Conservation (phyloP, 2,888 invertebrate species). For the Cyclophora albipunctata region DNA sequence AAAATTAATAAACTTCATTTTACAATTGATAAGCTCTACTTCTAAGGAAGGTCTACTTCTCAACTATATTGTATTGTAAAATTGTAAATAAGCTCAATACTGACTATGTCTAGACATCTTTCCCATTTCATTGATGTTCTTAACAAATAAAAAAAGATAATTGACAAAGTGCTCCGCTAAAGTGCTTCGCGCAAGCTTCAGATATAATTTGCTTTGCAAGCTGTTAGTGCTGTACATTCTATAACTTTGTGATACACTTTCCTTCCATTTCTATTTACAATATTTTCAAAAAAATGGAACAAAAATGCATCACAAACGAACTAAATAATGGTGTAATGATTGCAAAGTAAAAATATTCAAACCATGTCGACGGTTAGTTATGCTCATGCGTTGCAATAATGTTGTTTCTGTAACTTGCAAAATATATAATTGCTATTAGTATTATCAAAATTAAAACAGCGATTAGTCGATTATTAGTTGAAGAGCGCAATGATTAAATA, state of each 20-base stretch:
- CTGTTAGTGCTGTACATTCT: conserved; percentile 56
- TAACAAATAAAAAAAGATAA: too few species aligned
- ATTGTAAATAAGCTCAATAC: too few species aligned
- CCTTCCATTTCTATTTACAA: conserved; percentile 6
- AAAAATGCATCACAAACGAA: conserved; percentile 33
- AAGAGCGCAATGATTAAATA: conserved; percentile 57
- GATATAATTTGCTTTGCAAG: conserved; percentile 52
- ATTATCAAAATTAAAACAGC: conserved; percentile 54
- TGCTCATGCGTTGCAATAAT: conserved; percentile 53
- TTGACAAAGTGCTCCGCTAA: conserved; percentile 9
- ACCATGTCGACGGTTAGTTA: conserved; percentile 41
- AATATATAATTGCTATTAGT: conserved; percentile 50
- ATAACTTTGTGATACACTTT: conserved; percentile 45
- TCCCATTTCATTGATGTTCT: too few species aligned
- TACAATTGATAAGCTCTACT: conserved; percentile 18
- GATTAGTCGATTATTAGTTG: conserved; percentile 66
- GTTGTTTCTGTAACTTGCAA: conserved; percentile 51
- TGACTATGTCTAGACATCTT: too few species aligned
- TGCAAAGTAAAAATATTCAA: conserved; percentile 37
- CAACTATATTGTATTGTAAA: conserved; percentile 8
- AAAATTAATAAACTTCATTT: too few species aligned
- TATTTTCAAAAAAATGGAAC: not conserved
- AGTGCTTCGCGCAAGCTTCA: conserved; percentile 56
- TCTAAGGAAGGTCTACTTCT: conserved; percentile 6
- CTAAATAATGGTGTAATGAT: conserved; percentile 17